A percentile compares a stretch with the other conserved stretches of the same genome.
Evolutionary conservation across 2,888 invertebrate genomes (phyloP).

Genomic region (Leptinotarsa rubiginosa): DNA sequence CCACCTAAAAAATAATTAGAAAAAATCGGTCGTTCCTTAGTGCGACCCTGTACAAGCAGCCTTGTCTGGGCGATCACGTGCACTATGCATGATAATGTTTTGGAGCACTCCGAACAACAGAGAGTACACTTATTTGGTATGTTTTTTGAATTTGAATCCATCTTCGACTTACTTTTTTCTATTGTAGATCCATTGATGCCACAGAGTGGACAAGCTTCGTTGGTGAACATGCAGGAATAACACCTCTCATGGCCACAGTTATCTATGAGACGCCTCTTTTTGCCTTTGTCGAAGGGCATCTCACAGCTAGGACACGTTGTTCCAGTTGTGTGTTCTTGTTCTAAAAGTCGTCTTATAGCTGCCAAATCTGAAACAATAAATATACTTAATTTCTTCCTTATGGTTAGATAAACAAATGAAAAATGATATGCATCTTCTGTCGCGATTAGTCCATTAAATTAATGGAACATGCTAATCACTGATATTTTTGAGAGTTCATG

Average conservation of each 20-base stretch:
- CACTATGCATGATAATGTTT: too few species aligned
- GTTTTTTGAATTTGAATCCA: neutral
- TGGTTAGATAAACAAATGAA: too few species aligned
- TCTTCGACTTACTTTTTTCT: constrained; percentile 46
- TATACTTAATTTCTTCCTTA: neutral
- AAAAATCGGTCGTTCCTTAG: too few species aligned
- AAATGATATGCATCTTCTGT: too few species aligned
- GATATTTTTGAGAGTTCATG: too few species aligned
- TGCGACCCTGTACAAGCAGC: too few species aligned
- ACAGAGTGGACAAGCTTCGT: constrained; percentile 91
- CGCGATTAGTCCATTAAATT: too few species aligned
- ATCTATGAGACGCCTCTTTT: constrained; percentile 94
- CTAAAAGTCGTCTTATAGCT: constrained; percentile 83
- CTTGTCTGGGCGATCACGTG: too few species aligned
- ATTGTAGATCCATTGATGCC: constrained; percentile 47
- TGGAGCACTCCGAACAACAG: too few species aligned
- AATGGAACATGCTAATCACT: too few species aligned
- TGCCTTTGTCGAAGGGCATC: constrained; percentile 96
- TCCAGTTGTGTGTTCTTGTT: constrained; percentile 76
- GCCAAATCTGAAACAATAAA: constrained; percentile 78
- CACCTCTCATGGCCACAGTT: constrained; percentile 96
- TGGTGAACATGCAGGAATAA: constrained; percentile 94
- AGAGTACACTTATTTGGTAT: too few species aligned
- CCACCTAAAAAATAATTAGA: too few species aligned
- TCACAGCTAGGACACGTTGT: constrained; percentile 83